These are phyloP conservation scores for Perccottus glenii DNA, from an alignment of 2,113 vertebrate species.

Conservation along the genomic window DNA sequence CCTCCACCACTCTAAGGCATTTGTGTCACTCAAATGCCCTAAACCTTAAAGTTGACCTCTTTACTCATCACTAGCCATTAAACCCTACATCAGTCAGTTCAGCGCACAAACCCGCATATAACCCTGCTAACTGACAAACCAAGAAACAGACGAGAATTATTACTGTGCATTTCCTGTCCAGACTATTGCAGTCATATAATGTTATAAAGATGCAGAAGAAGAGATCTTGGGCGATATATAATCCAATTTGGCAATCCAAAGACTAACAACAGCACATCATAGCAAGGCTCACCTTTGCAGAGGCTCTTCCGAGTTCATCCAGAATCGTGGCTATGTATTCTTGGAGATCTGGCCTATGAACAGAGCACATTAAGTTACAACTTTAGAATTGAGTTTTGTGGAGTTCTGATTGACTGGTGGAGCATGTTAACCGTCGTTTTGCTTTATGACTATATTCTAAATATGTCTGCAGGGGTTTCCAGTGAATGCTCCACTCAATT, in stretches of 20 bases:
- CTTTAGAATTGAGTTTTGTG: neutral
- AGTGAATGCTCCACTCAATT: neutral
- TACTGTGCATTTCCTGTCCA: too few species aligned
- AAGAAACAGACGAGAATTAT: too few species aligned
- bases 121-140: too few species aligned
- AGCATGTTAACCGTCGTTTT: neutral
- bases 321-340: constrained; percentile 70
- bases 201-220: too few species aligned
- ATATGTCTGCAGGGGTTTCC: neutral
- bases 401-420: neutral
- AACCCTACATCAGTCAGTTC: too few species aligned
- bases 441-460: neutral
- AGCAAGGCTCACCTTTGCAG: constrained; percentile 72
- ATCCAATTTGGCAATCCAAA: neutral
- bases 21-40: neutral
- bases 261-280: neutral
- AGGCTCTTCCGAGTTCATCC: constrained; percentile 81
- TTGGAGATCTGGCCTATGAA: constrained; percentile 71
- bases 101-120: too few species aligned
- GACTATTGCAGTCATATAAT: too few species aligned
- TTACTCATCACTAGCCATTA: too few species aligned
- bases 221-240: too few species aligned
- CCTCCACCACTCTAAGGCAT: neutral
- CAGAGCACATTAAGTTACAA: neutral
- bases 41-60: neutral